Evolutionary conservation across 2,113 vertebrate genomes (phyloP).

Genomic region (Nothobranchius furzeri): DNA sequence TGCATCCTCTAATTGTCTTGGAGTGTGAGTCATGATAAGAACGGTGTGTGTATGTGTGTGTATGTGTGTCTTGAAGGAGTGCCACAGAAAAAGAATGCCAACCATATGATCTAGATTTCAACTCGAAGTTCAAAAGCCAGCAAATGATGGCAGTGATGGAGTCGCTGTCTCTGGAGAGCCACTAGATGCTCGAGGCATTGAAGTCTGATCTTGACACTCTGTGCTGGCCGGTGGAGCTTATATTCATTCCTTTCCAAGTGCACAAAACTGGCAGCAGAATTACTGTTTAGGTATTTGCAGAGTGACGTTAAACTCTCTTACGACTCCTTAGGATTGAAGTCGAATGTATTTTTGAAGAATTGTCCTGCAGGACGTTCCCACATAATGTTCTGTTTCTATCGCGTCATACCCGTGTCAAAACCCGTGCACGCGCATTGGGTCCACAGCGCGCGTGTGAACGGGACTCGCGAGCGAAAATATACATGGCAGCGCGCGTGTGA

Average conservation of each 20-base stretch:
- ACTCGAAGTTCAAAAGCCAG: conserved; percentile 41
- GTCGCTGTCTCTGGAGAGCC: conserved; percentile 38
- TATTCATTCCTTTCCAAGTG: conserved; percentile 34
- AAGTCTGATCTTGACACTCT: conserved; percentile 31
- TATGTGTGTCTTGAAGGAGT: conserved; percentile 8
- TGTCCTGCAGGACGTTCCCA: not conserved
- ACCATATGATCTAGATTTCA: conserved; percentile 43
- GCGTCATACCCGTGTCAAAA: too few relatives aligned
- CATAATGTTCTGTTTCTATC: too few relatives aligned
- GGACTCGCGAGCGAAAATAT: too few relatives aligned
- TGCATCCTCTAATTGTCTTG: conserved; percentile 44
- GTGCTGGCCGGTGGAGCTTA: conserved; percentile 4
- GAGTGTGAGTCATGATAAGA: conserved; percentile 34
- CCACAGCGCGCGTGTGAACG: too few relatives aligned
- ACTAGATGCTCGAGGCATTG: conserved; percentile 28
- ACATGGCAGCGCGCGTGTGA: too few relatives aligned
- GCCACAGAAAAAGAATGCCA: conserved; percentile 15
- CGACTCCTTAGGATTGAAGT: not conserved
- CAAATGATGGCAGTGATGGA: conserved; percentile 33
- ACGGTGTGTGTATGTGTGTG: not conserved
- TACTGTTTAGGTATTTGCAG: conserved; percentile 34
- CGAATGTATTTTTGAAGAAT: too few relatives aligned
- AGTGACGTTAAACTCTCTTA: conserved; percentile 19
- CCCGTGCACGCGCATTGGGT: too few relatives aligned
- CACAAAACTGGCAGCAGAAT: conserved; percentile 31